These are phyloP conservation scores for Nasonia giraulti DNA, from an alignment of 1,140 invertebrate species.

Conservation along the genomic window DNA sequence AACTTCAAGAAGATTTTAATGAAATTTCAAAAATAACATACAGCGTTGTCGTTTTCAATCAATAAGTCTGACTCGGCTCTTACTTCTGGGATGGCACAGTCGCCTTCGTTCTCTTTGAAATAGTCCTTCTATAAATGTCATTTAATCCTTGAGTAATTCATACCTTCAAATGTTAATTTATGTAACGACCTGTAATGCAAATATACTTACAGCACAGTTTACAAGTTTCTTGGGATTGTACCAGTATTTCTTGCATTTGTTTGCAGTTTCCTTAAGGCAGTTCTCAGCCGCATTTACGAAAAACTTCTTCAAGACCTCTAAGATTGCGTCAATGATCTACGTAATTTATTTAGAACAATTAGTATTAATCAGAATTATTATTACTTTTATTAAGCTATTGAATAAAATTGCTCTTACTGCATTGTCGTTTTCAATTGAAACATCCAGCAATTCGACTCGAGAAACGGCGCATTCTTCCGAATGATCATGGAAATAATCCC, in stretches of 20 bases:
- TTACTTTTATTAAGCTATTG: too few species aligned
- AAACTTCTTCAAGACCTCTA: background rate
- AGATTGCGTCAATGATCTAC: background rate
- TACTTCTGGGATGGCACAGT: too few species aligned
- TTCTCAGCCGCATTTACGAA: background rate
- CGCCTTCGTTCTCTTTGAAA: too few species aligned
- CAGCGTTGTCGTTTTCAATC: background rate
- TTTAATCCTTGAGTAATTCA: too few species aligned
- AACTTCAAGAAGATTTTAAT: background rate
- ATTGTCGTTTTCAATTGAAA: background rate
- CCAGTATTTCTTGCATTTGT: constrained; percentile 2
- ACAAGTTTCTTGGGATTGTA: background rate
- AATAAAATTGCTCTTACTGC: too few species aligned
- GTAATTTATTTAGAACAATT: background rate
- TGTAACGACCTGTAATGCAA: too few species aligned
- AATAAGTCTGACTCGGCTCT: too few species aligned
- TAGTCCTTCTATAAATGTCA: too few species aligned
- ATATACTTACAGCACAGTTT: background rate
- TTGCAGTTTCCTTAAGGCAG: background rate
- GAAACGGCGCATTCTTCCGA: background rate
- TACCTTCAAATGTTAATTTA: too few species aligned
- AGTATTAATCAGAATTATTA: too few species aligned
- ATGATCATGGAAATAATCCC: background rate
- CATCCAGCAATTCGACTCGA: background rate
- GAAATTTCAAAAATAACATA: background rate